A percentile compares a stretch with the other conserved stretches of the same genome.
Conservation (phyloP, 2,113 vertebrate species). For the Oryzias javanicus region DNA sequence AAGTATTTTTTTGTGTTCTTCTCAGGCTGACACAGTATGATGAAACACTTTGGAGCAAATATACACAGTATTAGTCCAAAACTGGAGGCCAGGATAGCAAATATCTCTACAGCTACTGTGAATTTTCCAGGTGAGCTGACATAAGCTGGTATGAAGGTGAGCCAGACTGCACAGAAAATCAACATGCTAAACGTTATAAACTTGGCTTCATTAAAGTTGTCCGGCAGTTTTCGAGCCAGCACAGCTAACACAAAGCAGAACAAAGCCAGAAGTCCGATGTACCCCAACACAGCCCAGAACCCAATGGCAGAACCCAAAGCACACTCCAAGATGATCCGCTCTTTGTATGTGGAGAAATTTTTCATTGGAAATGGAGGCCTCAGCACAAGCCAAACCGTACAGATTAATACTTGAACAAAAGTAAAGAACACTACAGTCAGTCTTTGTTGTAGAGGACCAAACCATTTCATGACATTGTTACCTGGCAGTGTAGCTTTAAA, state of each 20-base stretch:
- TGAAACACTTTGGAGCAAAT: no score
- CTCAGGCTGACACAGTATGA: no score
- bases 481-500: no score
- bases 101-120: conserved; percentile 72
- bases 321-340: conserved; percentile 71
- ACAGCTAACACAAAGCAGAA: conserved; percentile 40
- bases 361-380: conserved; percentile 67
- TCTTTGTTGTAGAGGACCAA: no score
- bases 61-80: conserved; percentile 52
- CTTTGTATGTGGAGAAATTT: conserved; percentile 59
- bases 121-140: conserved; percentile 75
- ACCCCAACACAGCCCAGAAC: conserved; percentile 70
- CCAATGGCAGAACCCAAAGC: conserved; percentile 63
- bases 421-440: conserved; percentile 62
- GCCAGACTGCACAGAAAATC: conserved; percentile 65
- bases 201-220: conserved; percentile 63
- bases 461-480: no score
- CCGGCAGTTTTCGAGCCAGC: conserved; percentile 36
- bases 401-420: conserved; percentile 65
- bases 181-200: conserved; percentile 61
- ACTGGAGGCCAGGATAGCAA: conserved; percentile 66
- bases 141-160: conserved; percentile 72
- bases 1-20: no score
- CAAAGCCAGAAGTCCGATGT: conserved; percentile 63
- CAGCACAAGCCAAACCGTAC: conserved; percentile 64